Evolutionary conservation across 2,113 vertebrate species (phyloP), one percentile per base, ranked within the genome.

Genomic region (Mobula birostris): DNA sequence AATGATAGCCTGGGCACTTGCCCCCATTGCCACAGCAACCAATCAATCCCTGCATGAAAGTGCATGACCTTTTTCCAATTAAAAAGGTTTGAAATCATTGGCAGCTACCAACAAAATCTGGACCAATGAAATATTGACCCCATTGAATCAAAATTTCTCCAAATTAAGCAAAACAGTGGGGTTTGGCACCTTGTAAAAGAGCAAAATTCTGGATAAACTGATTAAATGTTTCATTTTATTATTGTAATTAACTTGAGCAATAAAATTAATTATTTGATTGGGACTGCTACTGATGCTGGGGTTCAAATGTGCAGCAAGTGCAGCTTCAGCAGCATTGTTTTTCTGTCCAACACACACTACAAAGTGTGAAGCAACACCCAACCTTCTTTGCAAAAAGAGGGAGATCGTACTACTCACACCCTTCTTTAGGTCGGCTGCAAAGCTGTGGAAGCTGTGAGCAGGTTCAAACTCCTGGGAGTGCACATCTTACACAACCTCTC

Each of bases 201-300:
- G 85, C 8, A 90, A 90, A 32, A 19, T 90, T 88, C 61, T 90
- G 29, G 95, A 95, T 96, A 95, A 95, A 94, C 27, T 3, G 0
- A 93, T 94, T 96, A 96, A 95, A 68, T 94, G 95, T 90, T 95
- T 95, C 88, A n/a, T 97, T 96, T 96, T 95, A 95, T 95, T 94
- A 95, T 94, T 95, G 94, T 95, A 94, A 94, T 77, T 21, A 87
- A 93, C 82, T 90, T 63, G 79, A 29, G 94, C 94, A 90, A 95
- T 95, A 94, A 94, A 94, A 94, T 1, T 58, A 7, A 93, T 78
- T 94, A 95, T 95, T 88, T 94, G 94, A 94, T 85, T 94, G 70
- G 92, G 74, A 29, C 19, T 94, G 94, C 58, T 88, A 91, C 58
- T 74, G 70, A 74, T 93, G 36, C 32, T 24, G 6, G 27, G 66